phyloP scores from a whole-genome alignment of 2,113 vertebrate species.

The Entelurus aequoreus region DNA sequence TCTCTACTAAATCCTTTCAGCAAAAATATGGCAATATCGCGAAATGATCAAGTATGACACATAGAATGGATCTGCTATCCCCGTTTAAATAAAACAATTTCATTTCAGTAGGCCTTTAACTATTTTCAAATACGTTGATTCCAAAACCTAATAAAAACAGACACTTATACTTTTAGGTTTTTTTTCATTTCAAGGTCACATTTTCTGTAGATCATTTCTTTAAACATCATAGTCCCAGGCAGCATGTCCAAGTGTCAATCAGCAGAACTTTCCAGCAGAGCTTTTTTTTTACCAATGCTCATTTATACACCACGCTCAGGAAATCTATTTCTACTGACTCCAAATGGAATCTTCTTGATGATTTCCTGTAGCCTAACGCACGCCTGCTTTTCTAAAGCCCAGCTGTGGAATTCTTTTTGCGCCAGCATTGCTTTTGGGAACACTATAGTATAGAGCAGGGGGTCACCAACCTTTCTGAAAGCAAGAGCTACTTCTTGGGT shows the following conservation, averaged over 20 bases:
- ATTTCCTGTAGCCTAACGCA: slow-evolving; percentile 48
- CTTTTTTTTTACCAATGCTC: slow-evolving; percentile 42
- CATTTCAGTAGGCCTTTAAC: no score
- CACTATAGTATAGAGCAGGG: no score
- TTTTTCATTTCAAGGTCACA: neutral
- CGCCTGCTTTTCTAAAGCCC: slow-evolving; percentile 26
- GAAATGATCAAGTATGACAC: no score
- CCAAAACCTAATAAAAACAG: no score
- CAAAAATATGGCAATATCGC: no score
- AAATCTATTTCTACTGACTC: slow-evolving; percentile 52
- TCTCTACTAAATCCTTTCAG: no score
- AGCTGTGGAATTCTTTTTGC: slow-evolving; percentile 18
- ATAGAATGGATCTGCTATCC: no score
- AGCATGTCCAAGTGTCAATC: slow-evolving; percentile 52
- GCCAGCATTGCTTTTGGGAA: slow-evolving; percentile 6
- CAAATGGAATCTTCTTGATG: slow-evolving; percentile 66
- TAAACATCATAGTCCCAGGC: slow-evolving; percentile 19
- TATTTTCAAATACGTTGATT: no score
- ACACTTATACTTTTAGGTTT: neutral
- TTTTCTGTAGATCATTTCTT: slow-evolving; percentile 1
- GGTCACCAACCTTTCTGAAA: no score
- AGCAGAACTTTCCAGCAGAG: slow-evolving; percentile 68
- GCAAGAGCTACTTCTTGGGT: no score
- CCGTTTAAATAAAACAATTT: no score
- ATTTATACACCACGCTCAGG: slow-evolving; percentile 52